Evolutionary conservation across 2,113 vertebrate genomes (phyloP).

Genomic region (mouse (Mus musculus)): DNA sequence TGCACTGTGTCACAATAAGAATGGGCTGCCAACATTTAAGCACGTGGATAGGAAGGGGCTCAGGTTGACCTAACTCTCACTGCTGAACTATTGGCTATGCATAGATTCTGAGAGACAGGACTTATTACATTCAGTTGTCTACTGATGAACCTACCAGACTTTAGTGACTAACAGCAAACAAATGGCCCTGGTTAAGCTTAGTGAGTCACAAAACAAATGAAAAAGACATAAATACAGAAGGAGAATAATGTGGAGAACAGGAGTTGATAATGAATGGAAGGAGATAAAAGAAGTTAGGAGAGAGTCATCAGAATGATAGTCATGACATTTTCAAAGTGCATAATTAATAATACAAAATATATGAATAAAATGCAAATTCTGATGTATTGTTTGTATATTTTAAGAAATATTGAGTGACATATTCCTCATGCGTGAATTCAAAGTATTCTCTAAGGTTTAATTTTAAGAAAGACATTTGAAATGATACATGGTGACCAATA

Average conservation of each 20-base stretch:
- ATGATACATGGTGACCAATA: not conserved
- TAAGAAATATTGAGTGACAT: conserved; percentile 1
- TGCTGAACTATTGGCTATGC: not conserved
- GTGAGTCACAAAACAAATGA: not conserved
- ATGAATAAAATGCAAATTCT: not conserved
- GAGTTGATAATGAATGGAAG: not conserved
- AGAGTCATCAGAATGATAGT: not conserved
- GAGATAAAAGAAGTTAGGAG: not conserved
- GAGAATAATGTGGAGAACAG: not conserved
- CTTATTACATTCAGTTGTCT: not conserved
- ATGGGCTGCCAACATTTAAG: not conserved
- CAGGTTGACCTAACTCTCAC: accelerated
- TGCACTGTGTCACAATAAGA: not conserved
- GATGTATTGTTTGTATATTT: not conserved
- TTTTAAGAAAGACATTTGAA: not conserved
- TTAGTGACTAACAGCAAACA: not conserved
- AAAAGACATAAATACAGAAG: not conserved
- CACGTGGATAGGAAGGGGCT: not conserved
- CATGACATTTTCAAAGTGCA: not conserved
- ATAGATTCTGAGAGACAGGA: too few species aligned
- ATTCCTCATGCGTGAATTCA: not conserved
- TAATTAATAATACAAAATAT: not conserved
- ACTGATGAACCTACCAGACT: not conserved
- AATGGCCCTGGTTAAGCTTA: not conserved
- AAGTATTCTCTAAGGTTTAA: not conserved